Evolutionary conservation across 2,797 vertebrate genomes (phyloP).

Genomic region (Sebastes minor): DNA sequence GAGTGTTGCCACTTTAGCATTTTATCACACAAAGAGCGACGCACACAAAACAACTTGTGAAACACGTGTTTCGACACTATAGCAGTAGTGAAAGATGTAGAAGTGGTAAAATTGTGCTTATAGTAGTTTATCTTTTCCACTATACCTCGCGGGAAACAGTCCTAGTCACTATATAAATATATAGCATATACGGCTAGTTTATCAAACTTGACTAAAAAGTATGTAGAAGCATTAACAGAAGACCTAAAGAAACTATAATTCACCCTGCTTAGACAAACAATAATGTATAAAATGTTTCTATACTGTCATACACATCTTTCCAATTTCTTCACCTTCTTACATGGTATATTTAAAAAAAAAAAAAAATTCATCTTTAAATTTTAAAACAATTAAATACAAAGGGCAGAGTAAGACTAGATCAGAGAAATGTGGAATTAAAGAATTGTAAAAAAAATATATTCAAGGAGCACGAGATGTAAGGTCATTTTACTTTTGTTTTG

Average conservation of each 20-base stretch:
- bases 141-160: neutral
- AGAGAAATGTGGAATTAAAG: neutral
- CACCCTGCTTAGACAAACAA: neutral
- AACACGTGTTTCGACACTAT: neutral
- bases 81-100: neutral
- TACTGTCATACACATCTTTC: neutral
- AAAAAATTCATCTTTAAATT: neutral
- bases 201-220: neutral
- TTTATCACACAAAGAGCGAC: conserved; percentile 25
- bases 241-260: neutral
- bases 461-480: neutral
- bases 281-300: neutral
- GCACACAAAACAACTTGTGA: conserved; percentile 10
- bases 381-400: neutral
- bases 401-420: neutral
- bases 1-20: conserved; percentile 34
- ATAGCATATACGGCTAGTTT: neutral
- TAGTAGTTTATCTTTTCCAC: neutral
- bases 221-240: neutral
- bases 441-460: neutral
- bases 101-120: neutral
- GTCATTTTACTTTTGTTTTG: neutral
- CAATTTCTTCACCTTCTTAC: neutral
- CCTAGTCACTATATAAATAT: neutral
- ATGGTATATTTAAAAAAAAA: neutral